A percentile compares a stretch with the other conserved stretches of the same genome.
phyloP scores from a whole-genome alignment of 2,797 vertebrate genomes.

The Oreortyx pictus region DNA sequence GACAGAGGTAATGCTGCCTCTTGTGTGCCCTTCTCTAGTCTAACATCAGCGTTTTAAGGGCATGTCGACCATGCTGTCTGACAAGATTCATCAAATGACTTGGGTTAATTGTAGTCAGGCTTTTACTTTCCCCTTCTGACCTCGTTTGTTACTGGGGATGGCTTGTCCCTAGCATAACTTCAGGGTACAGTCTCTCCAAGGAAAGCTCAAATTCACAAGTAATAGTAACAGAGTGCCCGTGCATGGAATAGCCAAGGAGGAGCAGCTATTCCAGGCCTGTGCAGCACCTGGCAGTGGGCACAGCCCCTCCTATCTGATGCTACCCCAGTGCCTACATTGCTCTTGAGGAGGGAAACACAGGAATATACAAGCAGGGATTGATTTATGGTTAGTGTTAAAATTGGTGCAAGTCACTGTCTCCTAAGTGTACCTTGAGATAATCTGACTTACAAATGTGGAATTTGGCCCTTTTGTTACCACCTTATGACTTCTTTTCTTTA shows the following conservation, averaged over 20 bases:
- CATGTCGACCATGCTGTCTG: background rate
- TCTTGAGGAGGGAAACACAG: background rate
- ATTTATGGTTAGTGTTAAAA: background rate
- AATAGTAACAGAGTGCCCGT: background rate
- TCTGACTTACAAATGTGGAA: background rate
- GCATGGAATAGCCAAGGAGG: background rate
- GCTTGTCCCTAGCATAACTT: background rate
- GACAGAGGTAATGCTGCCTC: background rate
- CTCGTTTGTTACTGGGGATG: accelerated
- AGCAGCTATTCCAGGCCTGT: background rate
- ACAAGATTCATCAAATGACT: background rate
- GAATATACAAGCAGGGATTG: background rate
- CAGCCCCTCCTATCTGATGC: background rate
- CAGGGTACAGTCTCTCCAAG: background rate
- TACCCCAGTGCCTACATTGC: background rate
- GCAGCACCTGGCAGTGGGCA: background rate
- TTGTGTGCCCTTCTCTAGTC: background rate
- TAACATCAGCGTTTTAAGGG: background rate
- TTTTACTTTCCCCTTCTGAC: background rate
- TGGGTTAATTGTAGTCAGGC: background rate
- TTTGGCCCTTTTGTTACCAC: background rate
- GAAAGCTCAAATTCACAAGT: background rate
- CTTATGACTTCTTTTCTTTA: background rate
- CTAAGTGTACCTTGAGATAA: background rate
- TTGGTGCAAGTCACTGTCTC: background rate